Percentiles rank a stretch among this genome's conserved stretches.
Evolutionary conservation across 2,888 invertebrate genomes (phyloP).

Genomic region (Emmelina monodactyla): DNA sequence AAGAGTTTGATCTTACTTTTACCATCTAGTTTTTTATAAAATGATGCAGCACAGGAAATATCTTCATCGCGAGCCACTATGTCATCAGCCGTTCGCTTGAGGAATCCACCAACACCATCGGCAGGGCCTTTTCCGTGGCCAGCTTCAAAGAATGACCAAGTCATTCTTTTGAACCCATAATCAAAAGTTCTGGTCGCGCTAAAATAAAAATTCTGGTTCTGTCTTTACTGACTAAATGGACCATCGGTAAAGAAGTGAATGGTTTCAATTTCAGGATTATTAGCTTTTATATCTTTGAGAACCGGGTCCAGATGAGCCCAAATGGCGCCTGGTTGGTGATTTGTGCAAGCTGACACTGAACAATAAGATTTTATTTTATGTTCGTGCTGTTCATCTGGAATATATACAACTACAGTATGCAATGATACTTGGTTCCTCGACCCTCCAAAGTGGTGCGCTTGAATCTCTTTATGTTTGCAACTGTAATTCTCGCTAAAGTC

Average conservation of each 20-base stretch:
- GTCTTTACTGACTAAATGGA: conserved; percentile 9
- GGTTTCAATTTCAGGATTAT: conserved; percentile 3
- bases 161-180: conserved; percentile 5
- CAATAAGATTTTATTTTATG: conserved; percentile 16
- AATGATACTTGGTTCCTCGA: conserved; percentile 24
- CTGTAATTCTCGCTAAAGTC: conserved; percentile 30
- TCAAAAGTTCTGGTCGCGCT: conserved; percentile 4
- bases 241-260: conserved; percentile 11
- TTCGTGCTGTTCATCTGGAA: neutral
- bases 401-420: conserved; percentile 29
- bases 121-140: conserved; percentile 25
- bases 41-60: conserved; percentile 5
- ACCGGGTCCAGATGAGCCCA: conserved; percentile 13
- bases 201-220: conserved; percentile 9
- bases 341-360: conserved; percentile 12
- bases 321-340: conserved; percentile 10
- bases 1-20: conserved; percentile 8
- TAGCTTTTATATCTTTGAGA: conserved; percentile 3
- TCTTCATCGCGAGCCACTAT: conserved; percentile 13
- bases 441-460: conserved; percentile 28
- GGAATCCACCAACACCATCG: conserved; percentile 22
- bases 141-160: conserved; percentile 18
- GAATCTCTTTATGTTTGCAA: conserved; percentile 21
- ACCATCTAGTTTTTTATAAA: conserved; percentile 2
- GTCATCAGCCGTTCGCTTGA: conserved; percentile 21